phyloP scores from a whole-genome alignment of 2,797 vertebrate genomes.

The Chloroceryle inda region DNA sequence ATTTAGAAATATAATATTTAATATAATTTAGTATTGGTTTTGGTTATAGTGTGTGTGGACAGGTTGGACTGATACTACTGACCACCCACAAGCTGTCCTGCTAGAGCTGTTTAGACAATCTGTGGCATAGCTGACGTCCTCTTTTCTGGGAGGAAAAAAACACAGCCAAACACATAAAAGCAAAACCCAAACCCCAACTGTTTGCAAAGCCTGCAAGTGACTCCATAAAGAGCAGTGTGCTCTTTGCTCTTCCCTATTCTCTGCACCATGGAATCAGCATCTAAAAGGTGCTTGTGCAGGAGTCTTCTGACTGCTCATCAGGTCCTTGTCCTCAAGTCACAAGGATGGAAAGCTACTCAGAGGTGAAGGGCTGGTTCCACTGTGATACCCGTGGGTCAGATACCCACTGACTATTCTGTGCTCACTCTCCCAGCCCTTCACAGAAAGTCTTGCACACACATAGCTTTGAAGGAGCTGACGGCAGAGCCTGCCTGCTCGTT shows the following conservation, averaged over 20 bases:
- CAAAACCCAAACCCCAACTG: too few species aligned
- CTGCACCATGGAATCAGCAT: background rate
- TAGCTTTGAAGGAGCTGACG: background rate
- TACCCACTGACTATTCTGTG: background rate
- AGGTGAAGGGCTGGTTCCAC: background rate
- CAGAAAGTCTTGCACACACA: background rate
- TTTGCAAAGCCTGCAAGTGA: background rate
- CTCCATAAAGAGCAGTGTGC: background rate
- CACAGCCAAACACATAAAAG: background rate
- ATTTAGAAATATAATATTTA: background rate
- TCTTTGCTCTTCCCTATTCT: background rate
- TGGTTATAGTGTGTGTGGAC: background rate
- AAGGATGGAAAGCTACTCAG: background rate
- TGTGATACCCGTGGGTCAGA: background rate
- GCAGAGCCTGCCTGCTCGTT: background rate
- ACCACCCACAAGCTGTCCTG: background rate
- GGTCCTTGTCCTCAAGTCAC: background rate
- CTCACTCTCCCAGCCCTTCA: background rate
- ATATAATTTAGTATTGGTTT: background rate
- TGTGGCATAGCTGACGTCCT: background rate
- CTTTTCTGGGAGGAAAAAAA: background rate
- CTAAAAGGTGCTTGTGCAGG: background rate
- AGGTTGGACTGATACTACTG: background rate
- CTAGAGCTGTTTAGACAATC: background rate
- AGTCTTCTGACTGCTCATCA: background rate